Evolutionary conservation across 2,888 invertebrate genomes (phyloP), one percentile per base, ranked within the genome.

Genomic region (Embidobia sp.): DNA sequence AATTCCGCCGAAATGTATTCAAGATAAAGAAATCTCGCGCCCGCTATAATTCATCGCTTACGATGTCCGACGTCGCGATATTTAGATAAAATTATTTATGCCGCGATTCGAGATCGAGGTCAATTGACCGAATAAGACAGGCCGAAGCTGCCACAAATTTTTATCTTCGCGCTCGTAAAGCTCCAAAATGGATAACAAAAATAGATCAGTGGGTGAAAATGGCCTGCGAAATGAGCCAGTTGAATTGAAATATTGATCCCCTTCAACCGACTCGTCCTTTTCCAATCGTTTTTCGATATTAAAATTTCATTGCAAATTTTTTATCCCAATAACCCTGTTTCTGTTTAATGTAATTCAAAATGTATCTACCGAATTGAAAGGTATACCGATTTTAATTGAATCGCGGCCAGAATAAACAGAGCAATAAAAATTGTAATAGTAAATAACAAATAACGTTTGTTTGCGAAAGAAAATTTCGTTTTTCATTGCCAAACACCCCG

Each of bases 1-100:
- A 72, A 59, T 64, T 63, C 1, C 44, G 37, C 35, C 64, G 18
- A 59, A 73, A 66, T 66, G 10, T 66, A 66, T 73, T 49, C 63
- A 49, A 57, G 72, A 72, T 72, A 72, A 63, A 72, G 72, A 72
- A 55, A 72, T 63, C 13, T 35, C 10, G 22, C 29, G 42, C 10
- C 19, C 42, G 10, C 19, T 7, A 49, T 57, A 69, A 70, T 61
- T 70, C 53, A 51, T 53, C 35, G 61, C 53, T 70, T 53, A 53
- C 53, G 70, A 61, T 53, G 35, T 26, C 16, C 19, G 37, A 27
- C 33, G 16, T 53, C 19, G 35, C 18, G 49, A 69, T 49, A 40
- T 48, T 69, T 59, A 46, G 42, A 35, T 46, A 49, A 51, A 53
- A 22, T 51, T 35, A 61, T 70, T 70, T 53, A 53, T 53, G 35